These are phyloP conservation scores for Lepilemur septentrionalis DNA, from an alignment of 2,797 vertebrate genomes.

Conservation along the genomic window DNA sequence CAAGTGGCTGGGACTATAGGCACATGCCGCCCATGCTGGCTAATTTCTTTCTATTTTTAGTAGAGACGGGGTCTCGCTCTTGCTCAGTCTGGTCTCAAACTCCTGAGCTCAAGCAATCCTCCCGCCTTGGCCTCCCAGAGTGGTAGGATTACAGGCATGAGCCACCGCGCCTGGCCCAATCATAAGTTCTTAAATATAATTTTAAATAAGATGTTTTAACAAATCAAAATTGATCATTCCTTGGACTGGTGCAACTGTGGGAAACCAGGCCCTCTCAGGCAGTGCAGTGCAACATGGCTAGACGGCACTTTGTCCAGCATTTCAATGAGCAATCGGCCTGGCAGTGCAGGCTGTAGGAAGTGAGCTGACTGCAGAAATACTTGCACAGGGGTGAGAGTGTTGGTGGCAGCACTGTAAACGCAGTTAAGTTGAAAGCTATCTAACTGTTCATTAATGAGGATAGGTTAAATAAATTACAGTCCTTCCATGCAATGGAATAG, in stretches of 20 bases:
- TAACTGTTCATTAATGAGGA: background rate
- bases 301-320: background rate
- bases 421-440: background rate
- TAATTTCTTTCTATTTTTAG: too few species aligned
- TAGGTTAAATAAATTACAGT: background rate
- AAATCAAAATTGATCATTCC: background rate
- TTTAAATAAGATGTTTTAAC: background rate
- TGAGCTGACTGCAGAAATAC: background rate
- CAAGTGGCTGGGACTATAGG: too few species aligned
- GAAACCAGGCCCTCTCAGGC: too few species aligned
- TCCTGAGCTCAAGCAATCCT: too few species aligned
- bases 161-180: background rate
- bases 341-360: background rate
- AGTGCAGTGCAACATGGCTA: accelerated
- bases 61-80: too few species aligned
- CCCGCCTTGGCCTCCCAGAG: too few species aligned
- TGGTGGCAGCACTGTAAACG: background rate
- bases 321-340: background rate
- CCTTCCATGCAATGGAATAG: background rate
- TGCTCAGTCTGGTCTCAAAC: too few species aligned
- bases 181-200: background rate
- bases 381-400: too few species aligned
- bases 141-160: too few species aligned
- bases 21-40: too few species aligned
- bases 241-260: background rate